Conservation (phyloP, 2,888 invertebrate species). For the Pteria penguin region DNA sequence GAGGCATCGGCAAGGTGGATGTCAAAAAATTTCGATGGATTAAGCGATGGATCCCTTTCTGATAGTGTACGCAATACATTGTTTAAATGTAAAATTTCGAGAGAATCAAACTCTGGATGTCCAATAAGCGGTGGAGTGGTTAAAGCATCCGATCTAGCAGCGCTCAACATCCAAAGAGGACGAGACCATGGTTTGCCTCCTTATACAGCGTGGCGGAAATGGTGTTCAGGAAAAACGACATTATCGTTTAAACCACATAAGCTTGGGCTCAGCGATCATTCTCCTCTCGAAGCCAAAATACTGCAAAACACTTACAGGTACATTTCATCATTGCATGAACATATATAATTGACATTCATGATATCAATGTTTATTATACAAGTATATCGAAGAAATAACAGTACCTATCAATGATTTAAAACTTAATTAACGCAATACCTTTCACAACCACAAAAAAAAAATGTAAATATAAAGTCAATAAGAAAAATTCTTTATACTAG, state of each 20-base stretch:
- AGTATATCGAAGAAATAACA: too few species aligned
- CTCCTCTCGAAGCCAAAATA: not conserved
- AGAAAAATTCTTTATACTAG: too few species aligned
- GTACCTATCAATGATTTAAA: too few species aligned
- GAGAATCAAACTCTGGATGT: not conserved
- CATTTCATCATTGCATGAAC: too few species aligned
- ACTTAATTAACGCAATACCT: too few species aligned
- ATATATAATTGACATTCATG: too few species aligned
- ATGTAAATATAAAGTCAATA: too few species aligned
- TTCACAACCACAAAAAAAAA: too few species aligned
- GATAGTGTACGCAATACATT: conserved; percentile 11
- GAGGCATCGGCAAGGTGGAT: conserved; percentile 10
- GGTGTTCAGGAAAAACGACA: not conserved
- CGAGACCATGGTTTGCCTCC: not conserved
- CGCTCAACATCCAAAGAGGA: not conserved
- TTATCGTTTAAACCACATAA: not conserved
- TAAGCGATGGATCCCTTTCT: not conserved
- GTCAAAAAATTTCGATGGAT: not conserved
- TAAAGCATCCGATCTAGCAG: not conserved
- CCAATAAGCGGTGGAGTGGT: not conserved
- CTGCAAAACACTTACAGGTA: not conserved
- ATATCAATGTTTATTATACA: too few species aligned
- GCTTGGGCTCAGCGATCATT: not conserved
- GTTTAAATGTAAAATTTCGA: not conserved
- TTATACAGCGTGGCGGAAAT: not conserved